Conservation (phyloP, 1,140 invertebrate genomes). For the Portunus trituberculatus region DNA sequence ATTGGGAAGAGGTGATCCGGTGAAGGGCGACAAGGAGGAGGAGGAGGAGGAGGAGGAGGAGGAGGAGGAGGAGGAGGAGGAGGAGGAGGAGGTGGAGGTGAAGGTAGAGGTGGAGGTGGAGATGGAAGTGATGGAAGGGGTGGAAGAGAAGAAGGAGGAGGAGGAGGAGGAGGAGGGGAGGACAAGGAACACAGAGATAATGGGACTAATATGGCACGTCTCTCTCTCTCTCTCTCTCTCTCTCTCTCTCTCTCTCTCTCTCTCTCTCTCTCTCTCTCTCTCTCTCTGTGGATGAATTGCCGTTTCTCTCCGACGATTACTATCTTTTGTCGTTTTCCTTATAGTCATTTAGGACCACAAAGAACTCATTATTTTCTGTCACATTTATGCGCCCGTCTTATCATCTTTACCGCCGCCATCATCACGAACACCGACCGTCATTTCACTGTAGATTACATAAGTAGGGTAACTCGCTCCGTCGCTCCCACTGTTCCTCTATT, state of each 20-base stretch:
- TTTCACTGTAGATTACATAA: too few relatives aligned
- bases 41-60: background rate
- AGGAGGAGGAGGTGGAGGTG: too few relatives aligned
- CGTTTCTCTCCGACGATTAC: background rate
- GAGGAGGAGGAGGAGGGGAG: background rate
- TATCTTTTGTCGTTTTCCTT: background rate
- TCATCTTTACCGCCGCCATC: background rate
- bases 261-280: constrained; percentile 58
- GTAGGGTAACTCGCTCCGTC: too few relatives aligned
- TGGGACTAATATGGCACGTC: constrained; percentile 6
- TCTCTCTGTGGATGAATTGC: background rate
- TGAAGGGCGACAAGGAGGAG: background rate
- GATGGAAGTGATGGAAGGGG: too few relatives aligned
- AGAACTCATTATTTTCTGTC: background rate
- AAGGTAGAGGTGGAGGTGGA: too few relatives aligned
- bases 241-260: constrained; percentile 56
- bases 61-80: background rate
- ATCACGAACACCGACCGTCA: too few relatives aligned
- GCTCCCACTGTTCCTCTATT: too few relatives aligned
- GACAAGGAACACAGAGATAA: constrained; percentile 24
- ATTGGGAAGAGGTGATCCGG: background rate
- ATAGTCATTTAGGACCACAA: background rate
- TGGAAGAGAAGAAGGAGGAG: background rate
- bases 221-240: constrained; percentile 50
- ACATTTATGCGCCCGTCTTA: background rate